Evolutionary conservation across 2,113 vertebrate species (phyloP).

Genomic region (Phoenicopterus ruber): DNA sequence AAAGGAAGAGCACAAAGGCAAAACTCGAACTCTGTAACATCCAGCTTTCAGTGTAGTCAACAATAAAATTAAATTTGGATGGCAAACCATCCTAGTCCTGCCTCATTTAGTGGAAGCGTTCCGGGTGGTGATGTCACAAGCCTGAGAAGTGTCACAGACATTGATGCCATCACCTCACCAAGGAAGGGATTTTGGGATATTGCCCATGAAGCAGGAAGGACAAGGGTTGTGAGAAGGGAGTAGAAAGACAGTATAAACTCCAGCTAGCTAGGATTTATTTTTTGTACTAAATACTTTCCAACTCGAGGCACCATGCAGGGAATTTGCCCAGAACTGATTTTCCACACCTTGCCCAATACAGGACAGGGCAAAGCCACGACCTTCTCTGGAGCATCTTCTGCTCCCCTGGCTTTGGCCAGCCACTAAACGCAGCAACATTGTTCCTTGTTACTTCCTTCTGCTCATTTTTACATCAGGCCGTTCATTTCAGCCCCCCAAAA

Average conservation of each 20-base stretch:
- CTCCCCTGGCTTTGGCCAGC: not conserved
- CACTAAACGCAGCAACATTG: not conserved
- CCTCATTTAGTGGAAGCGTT: not conserved
- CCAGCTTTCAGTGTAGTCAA: slow-evolving; percentile 27
- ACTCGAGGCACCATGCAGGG: not conserved
- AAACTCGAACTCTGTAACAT: not conserved
- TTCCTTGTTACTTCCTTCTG: not conserved
- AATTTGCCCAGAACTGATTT: not conserved
- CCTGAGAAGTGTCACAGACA: not conserved
- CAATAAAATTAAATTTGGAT: slow-evolving; percentile 50
- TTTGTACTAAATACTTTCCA: not conserved
- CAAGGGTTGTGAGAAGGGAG: not conserved
- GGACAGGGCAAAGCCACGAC: not conserved
- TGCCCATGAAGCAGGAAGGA: not conserved
- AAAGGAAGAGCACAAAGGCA: not conserved
- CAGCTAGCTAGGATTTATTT: not conserved
- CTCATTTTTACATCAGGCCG: not conserved
- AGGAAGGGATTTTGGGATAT: not conserved
- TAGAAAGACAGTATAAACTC: not conserved
- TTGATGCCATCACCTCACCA: not conserved
- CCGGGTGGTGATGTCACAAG: not conserved
- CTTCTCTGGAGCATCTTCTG: not conserved
- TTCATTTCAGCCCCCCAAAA: not conserved
- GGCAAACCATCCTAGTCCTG: not conserved
- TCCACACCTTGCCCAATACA: not conserved